phyloP scores from a whole-genome alignment of 2,888 invertebrate genomes.

The Cartodere bifasciata region DNA sequence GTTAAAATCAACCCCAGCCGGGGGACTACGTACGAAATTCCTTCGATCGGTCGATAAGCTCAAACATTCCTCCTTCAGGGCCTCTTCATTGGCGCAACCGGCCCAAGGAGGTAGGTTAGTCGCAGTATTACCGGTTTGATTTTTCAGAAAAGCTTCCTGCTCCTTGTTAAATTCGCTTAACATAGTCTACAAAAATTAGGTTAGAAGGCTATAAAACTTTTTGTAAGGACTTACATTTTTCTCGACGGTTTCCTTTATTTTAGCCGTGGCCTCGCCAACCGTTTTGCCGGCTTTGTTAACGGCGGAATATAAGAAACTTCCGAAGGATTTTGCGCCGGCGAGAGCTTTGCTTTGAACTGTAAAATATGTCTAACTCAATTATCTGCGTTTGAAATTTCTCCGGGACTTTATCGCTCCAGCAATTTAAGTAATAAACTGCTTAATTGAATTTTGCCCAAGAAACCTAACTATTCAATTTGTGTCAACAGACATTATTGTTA shows the following conservation, averaged over 20 bases:
- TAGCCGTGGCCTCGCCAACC: slow-evolving; percentile 78
- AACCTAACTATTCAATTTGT: too few relatives aligned
- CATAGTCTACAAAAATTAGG: slow-evolving; percentile 57
- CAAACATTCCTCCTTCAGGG: slow-evolving; percentile 89
- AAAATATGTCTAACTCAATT: too few relatives aligned
- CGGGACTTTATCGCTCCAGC: too few relatives aligned
- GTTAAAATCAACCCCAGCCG: slow-evolving; percentile 87
- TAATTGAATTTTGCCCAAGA: too few relatives aligned
- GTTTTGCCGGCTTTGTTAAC: slow-evolving; percentile 93
- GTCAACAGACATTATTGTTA: too few relatives aligned
- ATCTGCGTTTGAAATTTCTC: too few relatives aligned
- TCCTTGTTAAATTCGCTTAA: slow-evolving; percentile 95
- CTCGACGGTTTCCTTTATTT: slow-evolving; percentile 92
- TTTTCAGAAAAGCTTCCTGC: slow-evolving; percentile 90
- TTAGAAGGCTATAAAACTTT: not conserved
- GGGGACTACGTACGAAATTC: slow-evolving; percentile 95
- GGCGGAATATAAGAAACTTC: slow-evolving; percentile 86
- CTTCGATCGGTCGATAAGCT: slow-evolving; percentile 89
- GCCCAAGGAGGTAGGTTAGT: slow-evolving; percentile 85
- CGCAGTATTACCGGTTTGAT: slow-evolving; percentile 57
- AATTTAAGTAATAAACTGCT: too few relatives aligned
- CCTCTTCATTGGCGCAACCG: slow-evolving; percentile 88
- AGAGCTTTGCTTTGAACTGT: slow-evolving; percentile 80
- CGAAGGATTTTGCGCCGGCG: slow-evolving; percentile 80
- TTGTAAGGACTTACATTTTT: slow-evolving; percentile 66